Evolutionary conservation across 2,113 vertebrate genomes (phyloP).

Genomic region (Oxygymnocypris stewartii): DNA sequence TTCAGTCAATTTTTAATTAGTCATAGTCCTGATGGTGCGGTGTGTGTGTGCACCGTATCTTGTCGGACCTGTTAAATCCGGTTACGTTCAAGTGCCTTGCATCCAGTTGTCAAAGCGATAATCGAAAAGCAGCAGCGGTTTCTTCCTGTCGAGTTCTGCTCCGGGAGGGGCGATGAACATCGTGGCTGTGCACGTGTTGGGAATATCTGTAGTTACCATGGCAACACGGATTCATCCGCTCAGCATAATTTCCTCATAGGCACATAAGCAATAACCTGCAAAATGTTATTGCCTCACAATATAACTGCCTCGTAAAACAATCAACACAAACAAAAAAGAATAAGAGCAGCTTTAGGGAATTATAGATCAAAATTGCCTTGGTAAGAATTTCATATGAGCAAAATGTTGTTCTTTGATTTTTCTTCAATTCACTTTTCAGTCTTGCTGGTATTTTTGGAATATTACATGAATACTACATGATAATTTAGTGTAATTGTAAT

Average conservation of each 20-base stretch:
- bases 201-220: conserved; percentile 66
- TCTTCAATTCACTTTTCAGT: not conserved
- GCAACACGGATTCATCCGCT: conserved; percentile 66
- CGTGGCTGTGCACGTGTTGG: not conserved
- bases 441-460: not conserved
- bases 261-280: conserved; percentile 50
- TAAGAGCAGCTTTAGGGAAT: not conserved
- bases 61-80: not conserved
- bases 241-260: conserved; percentile 19
- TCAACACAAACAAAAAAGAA: not conserved
- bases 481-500: not conserved
- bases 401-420: not conserved
- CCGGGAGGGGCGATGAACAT: not conserved
- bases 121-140: not conserved
- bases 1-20: not conserved
- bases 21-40: not conserved
- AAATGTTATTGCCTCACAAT: conserved; percentile 42
- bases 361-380: not conserved
- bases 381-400: not conserved
- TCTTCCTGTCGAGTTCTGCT: not conserved
- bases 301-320: not conserved
- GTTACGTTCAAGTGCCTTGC: not conserved
- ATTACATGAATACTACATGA: not conserved
- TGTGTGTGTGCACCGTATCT: not conserved
- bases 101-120: not conserved